Evolutionary conservation across 2,888 invertebrate genomes (phyloP).

Genomic region (Tridacna gigas): DNA sequence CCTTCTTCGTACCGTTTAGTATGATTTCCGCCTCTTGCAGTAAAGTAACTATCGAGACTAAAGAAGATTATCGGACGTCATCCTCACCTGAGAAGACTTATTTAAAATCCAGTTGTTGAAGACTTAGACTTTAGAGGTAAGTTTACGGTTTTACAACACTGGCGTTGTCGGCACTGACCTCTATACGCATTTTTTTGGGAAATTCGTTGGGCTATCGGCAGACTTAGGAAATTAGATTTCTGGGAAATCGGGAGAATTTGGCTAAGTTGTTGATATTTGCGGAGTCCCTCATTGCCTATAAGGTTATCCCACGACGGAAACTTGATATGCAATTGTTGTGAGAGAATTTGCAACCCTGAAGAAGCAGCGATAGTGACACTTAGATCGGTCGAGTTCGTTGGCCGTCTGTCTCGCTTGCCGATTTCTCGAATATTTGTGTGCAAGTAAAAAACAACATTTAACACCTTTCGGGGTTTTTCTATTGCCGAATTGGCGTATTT

Average conservation of each 20-base stretch:
- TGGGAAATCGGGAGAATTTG: background rate
- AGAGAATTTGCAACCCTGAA: background rate
- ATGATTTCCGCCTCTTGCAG: no score
- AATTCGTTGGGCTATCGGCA: background rate
- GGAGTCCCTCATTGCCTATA: background rate
- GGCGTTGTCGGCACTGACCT: conserved; percentile 7
- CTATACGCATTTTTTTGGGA: conserved; percentile 4
- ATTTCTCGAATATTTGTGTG: no score
- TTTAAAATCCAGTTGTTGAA: no score
- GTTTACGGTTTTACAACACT: background rate
- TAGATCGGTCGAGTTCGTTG: background rate
- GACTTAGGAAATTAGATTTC: background rate
- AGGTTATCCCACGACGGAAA: background rate
- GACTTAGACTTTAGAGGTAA: no score
- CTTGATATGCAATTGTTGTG: background rate
- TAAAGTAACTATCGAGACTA: no score
- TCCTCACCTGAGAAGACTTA: no score
- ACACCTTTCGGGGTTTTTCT: background rate
- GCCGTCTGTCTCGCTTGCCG: background rate
- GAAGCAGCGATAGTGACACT: conserved; percentile 1
- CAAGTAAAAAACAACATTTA: no score
- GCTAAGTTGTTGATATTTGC: no score
- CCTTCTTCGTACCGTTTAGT: no score
- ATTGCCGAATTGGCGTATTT: background rate
- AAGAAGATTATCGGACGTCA: no score